Conservation (phyloP, 1,140 invertebrate species). For the Conus ventricosus region DNA sequence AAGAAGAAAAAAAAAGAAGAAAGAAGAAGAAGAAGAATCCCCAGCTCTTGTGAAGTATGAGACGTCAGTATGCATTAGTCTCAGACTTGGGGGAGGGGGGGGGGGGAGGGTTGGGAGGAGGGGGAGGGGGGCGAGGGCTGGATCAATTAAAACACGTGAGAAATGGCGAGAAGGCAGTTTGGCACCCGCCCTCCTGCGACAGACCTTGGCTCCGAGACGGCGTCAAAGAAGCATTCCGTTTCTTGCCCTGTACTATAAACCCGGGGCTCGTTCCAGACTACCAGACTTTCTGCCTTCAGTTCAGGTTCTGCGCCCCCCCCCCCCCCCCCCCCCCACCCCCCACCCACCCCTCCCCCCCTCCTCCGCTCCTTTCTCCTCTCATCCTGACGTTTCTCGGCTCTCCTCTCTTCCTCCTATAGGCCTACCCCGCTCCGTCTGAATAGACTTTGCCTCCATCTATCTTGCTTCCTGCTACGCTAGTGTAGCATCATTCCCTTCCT, state of each 20-base stretch:
- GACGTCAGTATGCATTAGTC: slow-evolving; percentile 5
- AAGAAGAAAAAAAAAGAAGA: neutral
- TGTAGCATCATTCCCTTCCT: no score
- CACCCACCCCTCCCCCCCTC: no score
- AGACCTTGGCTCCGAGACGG: neutral
- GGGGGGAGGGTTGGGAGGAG: neutral
- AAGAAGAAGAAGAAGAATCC: neutral
- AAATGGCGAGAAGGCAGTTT: slow-evolving; percentile 24
- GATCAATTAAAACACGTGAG: slow-evolving; percentile 32
- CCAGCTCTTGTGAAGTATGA: neutral
- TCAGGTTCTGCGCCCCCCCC: no score
- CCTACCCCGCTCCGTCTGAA: no score
- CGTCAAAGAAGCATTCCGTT: slow-evolving; percentile 13
- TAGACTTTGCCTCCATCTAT: no score
- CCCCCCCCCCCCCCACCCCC: no score
- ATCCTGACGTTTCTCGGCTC: no score
- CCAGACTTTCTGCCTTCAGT: neutral
- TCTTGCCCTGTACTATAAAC: neutral
- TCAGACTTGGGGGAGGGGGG: neutral
- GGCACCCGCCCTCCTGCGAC: neutral
- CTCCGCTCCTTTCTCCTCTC: no score
- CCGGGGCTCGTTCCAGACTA: neutral
- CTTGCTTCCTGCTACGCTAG: no score
- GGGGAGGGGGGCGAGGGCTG: neutral
- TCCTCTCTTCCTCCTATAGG: no score